Base-by-base conservation (phyloP, 1,140 invertebrate species). In the Drosophila gunungcola region DNA sequence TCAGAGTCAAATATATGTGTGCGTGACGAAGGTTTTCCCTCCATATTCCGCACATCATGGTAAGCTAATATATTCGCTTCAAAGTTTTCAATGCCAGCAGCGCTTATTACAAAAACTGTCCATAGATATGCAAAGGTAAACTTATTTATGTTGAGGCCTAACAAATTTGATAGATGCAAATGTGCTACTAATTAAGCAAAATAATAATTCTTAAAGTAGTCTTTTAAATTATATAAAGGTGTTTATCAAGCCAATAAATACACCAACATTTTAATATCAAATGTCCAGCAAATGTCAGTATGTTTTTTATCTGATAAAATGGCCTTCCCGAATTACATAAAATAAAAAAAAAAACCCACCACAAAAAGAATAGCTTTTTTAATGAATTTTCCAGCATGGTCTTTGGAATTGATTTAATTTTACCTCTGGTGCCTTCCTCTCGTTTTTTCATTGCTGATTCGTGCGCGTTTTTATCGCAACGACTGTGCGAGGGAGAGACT, bases 311-410 rank as follows among this genome's bases (percentile, higher is more conserved):
- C 52, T 4, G 25, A 29, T 55, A n/a, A 34, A 58, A 34, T 58
- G 16, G 16, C 42, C 4, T 39, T 62, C n/a, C 13, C 36, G 32
- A 52, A 62, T 62, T 42, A 27, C 16, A 60, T 9, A 58, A 60
- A 41, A n/a, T 56, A 32, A 0, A 55, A 61, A 11, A 52, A 34
- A 45, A 68, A 68, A 36, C 32, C n/a, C 21, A 38, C 49, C 39
- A 54, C 36, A 70, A 21, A 54, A 38, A 53, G 38, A 4, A 52
- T 27, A 7, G 29, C n/a, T 27, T 16, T 57, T 76, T 68, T 78
- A 86, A 86, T 85, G 73, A 86, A 86, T 83, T 89, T 73, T 46
- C 67, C 67, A 62, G 58, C 74, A 60, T 60, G 58, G 52, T 78
- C 54, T 21, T 32, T 36, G 42, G 55, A 72, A 67, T 79, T 82